Conservation (phyloP, 2,797 vertebrate species). For the Eleutherodactylus coqui region DNA sequence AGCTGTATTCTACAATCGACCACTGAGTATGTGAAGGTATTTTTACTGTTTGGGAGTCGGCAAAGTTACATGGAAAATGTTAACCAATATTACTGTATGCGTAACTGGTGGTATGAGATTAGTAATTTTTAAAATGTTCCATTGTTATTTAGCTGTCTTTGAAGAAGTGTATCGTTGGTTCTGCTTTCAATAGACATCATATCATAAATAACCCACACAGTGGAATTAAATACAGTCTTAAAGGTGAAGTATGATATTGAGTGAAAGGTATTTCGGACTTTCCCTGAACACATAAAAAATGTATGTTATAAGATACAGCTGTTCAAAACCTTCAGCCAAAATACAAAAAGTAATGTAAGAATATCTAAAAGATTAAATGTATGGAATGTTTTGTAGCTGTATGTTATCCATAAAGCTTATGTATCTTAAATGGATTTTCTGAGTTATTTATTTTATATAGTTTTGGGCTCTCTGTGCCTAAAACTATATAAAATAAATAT, state of each 20-base stretch:
- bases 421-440: background rate
- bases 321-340: background rate
- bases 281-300: slow-evolving; percentile 23
- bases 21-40: slow-evolving; percentile 4
- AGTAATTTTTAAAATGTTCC: background rate
- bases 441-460: too few species aligned
- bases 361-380: background rate
- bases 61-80: slow-evolving; percentile 14
- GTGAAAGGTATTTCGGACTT: slow-evolving; percentile 6
- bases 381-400: background rate
- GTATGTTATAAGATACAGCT: background rate
- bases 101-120: background rate
- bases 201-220: background rate
- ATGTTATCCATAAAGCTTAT: background rate
- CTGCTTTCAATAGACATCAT: slow-evolving; percentile 9
- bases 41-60: background rate
- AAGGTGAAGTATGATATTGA: slow-evolving; percentile 15
- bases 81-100: background rate
- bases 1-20: slow-evolving; percentile 30
- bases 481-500: too few species aligned
- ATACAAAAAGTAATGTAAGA: background rate
- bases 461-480: too few species aligned
- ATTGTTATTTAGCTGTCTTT: background rate
- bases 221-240: slow-evolving; percentile 28
- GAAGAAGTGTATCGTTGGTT: background rate